Evolutionary conservation across 2,797 vertebrate species (phyloP), one percentile per base, ranked within the genome.

Genomic region (Phrynocephalus vlangalii): DNA sequence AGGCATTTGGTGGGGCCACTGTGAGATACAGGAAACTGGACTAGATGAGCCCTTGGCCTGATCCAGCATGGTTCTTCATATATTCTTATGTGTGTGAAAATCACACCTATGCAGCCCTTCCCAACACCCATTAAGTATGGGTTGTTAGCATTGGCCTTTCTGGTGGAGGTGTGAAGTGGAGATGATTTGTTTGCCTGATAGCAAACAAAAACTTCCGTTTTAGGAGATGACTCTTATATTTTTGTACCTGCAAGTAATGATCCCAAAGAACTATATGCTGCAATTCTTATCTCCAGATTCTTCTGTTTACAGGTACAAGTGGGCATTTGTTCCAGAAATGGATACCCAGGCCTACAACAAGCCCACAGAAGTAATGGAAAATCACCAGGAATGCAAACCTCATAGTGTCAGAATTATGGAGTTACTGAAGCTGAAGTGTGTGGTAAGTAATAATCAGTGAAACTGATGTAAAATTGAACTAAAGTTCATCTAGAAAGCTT

Each of bases 291-390:
- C 13, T 73, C 11, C n/a, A 38, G 6, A 67, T 50, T 48, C 13
- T 15, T 93, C 80, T 80, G 4, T 87, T 70, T 93, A 33, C 94
- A 99, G 99, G 97, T 99, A 99, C 90, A 98, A 98, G 86, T 99
- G 99, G 99, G 99, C 99, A 0, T 99, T 99, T 95, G 98, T 99
- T 78, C 99, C 99, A 48, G 99, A 99, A 92, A 98, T 99, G 91
- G 98, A 99, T 91, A 96, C 97, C 24, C 97, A 96, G 24, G 90
- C 92, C 33, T 97, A 97, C 85, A 94, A 93, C 33, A 96, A 97
- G 87, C 96, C 95, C 26, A 97, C 97, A 18, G 97, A 96, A 0
- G 90, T 98, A 52, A 92, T 98, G 50, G 98, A 98, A 83, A 96
- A 95, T 52, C 97, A 98, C 89, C 97, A 98, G 91, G 98, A 98